These are phyloP conservation scores for Athripsodes cinereus DNA, from an alignment of 2,888 invertebrate species.

Conservation along the genomic window DNA sequence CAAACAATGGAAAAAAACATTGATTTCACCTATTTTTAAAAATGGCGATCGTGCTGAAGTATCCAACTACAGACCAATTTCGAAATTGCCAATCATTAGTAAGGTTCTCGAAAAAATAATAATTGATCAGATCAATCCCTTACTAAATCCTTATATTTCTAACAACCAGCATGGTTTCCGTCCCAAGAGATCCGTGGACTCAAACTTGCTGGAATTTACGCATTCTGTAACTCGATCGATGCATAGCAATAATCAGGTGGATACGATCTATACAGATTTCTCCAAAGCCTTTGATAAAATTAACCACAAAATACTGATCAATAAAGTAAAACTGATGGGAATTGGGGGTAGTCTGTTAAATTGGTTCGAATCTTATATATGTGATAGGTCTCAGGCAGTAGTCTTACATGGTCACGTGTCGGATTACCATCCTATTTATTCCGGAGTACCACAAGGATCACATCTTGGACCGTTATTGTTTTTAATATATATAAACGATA, in stretches of 20 bases:
- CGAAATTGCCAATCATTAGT: neutral
- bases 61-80: neutral
- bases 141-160: neutral
- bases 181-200: neutral
- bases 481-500: neutral
- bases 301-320: neutral
- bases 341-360: neutral
- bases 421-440: neutral
- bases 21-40: neutral
- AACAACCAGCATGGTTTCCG: neutral
- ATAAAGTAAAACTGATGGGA: neutral
- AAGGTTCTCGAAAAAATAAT: neutral
- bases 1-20: neutral
- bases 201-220: neutral
- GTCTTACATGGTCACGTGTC: neutral
- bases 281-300: neutral
- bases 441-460: neutral
- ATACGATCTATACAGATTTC: neutral
- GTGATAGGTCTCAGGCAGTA: neutral
- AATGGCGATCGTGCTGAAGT: neutral
- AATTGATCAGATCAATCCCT: neutral
- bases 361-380: neutral
- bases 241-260: neutral
- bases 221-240: neutral
- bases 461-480: neutral